Conservation (phyloP, 2,888 invertebrate species). For the Lasioglossum marginatum region DNA sequence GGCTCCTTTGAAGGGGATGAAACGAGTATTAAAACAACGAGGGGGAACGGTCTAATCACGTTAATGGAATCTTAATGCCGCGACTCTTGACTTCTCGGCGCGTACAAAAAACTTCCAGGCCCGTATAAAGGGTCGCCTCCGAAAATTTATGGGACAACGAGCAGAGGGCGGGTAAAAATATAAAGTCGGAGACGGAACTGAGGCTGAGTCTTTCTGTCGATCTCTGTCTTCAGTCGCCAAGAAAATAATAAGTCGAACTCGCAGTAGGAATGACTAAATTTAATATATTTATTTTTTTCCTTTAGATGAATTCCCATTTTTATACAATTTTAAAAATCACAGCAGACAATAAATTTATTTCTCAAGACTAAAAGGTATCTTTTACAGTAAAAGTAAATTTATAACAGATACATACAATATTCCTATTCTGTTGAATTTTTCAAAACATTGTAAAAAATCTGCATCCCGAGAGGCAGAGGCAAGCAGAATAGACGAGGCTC, state of each 20-base stretch:
- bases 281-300: too few species aligned
- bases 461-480: too few species aligned
- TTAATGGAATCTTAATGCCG: conserved; percentile 68
- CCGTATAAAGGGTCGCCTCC: conserved; percentile 38
- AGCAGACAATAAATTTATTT: too few species aligned
- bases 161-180: conserved; percentile 11
- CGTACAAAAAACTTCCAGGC: conserved; percentile 49
- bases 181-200: conserved; percentile 46
- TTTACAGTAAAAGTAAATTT: too few species aligned
- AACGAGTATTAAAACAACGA: conserved; percentile 29
- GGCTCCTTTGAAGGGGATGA: conserved; percentile 9
- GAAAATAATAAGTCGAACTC: neutral
- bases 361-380: too few species aligned
- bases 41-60: conserved; percentile 50
- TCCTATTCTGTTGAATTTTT: too few species aligned
- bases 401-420: too few species aligned
- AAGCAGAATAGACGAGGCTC: too few species aligned
- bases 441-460: too few species aligned
- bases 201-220: conserved; percentile 27
- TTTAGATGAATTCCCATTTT: too few species aligned
- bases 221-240: neutral
- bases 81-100: conserved; percentile 36
- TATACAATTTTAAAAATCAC: too few species aligned
- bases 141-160: conserved; percentile 59
- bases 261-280: too few species aligned